Evolutionary conservation across 2,888 invertebrate species (phyloP), one percentile per base, ranked within the genome.

Genomic region (Spisula subtruncata): DNA sequence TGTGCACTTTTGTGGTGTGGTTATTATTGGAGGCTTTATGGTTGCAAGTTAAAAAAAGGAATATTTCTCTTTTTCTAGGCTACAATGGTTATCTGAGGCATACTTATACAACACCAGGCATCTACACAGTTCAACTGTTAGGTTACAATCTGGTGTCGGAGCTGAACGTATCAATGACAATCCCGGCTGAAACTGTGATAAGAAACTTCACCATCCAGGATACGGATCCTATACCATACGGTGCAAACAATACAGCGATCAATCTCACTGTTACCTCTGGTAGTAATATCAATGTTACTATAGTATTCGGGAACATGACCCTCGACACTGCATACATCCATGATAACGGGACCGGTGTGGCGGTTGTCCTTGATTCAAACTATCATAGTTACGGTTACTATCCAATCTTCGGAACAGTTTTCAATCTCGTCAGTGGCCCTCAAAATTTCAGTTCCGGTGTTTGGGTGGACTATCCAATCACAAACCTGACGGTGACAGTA

Each of bases 381-480:
- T 91, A 91, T 56, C 60, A 32, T 25, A 71, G 66, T 18, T 83
- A 86, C 46, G 92, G 92, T 14, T 83, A 82, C 32, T 88, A 88
- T 81, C 16, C 60, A 10, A 85, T 93, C 5, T 48, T 48, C 32
- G 91, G 88, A 16, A 91, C 85, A 83, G 81, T 91, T 2, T 87
- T 51, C 16, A 93, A 93, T 82, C 83, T 93, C 0, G 90, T 93
- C 0, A 89, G 85, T 20, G 88, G 87, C 16, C 16, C 29, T 8
- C 54, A 86, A 51, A 84, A 86, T 10, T 89, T 75, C 54, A 83
- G 87, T 16, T 54, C 85, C 46, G 90, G 89, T 10, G 90, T 93
- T 18, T 93, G 92, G 92, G 87, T 93, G 14, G 92, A 93, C 46
- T 93, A 90, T 80, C 85, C 71, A 16, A 91, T 93, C 0, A 93